phyloP scores from a whole-genome alignment of 2,797 vertebrate species.

The Premnoplex brunnescens region DNA sequence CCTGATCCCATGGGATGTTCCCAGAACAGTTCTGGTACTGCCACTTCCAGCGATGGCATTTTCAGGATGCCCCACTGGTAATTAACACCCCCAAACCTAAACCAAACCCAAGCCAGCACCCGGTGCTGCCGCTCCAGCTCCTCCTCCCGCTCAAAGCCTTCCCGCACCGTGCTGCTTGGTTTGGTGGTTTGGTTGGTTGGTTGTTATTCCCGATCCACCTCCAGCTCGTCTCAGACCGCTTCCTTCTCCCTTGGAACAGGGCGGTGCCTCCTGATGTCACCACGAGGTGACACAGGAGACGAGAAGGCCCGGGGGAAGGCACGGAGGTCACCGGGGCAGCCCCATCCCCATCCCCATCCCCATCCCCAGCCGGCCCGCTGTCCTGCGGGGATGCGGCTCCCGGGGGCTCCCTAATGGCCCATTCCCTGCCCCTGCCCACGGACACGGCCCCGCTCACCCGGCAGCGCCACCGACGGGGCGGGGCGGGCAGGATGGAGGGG shows the following conservation, averaged over 20 bases:
- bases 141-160: neutral
- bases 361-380: no score
- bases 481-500: no score
- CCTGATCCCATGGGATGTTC: no score
- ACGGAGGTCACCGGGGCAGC: neutral
- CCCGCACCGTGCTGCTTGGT: fast-evolving
- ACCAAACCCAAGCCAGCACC: fast-evolving
- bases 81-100: no score
- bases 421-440: no score
- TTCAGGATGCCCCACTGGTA: neutral
- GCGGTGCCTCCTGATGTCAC: neutral
- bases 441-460: neutral
- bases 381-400: no score
- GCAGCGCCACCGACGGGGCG: neutral
- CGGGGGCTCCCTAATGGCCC: no score
- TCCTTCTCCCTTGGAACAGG: fast-evolving
- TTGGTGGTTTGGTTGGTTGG: fast-evolving
- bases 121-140: neutral
- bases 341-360: no score
- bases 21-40: no score
- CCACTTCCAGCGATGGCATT: fast-evolving
- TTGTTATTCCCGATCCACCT: neutral
- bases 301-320: no score
- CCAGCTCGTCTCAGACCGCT: neutral
- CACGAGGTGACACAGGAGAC: fast-evolving